Base-by-base conservation (phyloP, 2,797 vertebrate genomes). In the Enteromius mattozi region DNA sequence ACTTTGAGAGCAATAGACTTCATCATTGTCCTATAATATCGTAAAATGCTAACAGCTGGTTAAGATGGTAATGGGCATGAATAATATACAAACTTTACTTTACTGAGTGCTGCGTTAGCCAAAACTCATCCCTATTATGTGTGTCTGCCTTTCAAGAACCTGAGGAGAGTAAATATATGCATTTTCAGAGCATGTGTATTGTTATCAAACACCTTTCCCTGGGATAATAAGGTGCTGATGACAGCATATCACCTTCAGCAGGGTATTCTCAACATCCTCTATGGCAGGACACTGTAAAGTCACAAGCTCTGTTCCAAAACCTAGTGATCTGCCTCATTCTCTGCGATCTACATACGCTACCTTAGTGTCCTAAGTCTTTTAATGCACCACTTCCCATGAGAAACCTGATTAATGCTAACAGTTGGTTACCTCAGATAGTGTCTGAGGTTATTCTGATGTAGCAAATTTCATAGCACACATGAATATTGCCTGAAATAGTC, bases 91-190 rank as follows among this genome's bases (percentile, higher is more conserved):
- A 66, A 56, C 47, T 68, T 13, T 51, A 66, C 40, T 80, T 51
- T 56, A 56, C 56, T 59, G 30, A 49, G 61, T 51, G 27, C 27
- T 51, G 21, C 7, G 24, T 33, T 65, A 33, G 61, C 30, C 30
- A 35, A 66, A 30, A 66, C 30, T 49, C 27, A 33, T 47, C 27
- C 27, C 56, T 47, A 13, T 65, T 30, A 30, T 47, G 27, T 47
- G 59, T 30, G 30, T 65, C 59, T 45, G 56, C 59, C 59, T 45
- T 47, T 78, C 76, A 65, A 65, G 59, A 42, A 78, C 77, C 77
- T 78, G 77, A 78, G 77, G 77, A 78, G 40, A 65, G 9, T 78
- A 78, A 61, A 61, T 21, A 63, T 27, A 30, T 65, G 77, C 59
- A 33, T 65, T 65, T 47, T 42, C 40, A 65, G 77, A 47, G 59